These are phyloP conservation scores for Prionace glauca DNA, from an alignment of 2,797 vertebrate species.

Conservation along the genomic window DNA sequence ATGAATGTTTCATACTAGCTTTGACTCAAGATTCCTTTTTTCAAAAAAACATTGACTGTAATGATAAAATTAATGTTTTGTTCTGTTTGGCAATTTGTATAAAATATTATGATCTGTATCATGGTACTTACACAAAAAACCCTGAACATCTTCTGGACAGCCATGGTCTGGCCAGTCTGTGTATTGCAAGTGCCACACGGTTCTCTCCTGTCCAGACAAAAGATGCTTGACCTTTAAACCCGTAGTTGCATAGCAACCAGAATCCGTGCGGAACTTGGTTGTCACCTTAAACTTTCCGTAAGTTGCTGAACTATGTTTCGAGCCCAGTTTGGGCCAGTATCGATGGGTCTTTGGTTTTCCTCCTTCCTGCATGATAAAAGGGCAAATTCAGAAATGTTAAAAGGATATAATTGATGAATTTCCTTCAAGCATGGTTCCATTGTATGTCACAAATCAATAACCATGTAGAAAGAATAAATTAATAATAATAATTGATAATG, in stretches of 20 bases:
- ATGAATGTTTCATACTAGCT: background rate
- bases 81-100: background rate
- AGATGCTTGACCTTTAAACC: conserved; percentile 96
- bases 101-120: background rate
- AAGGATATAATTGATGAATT: background rate
- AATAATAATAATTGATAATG: background rate
- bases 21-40: background rate
- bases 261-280: conserved; percentile 95
- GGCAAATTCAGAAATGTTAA: background rate
- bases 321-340: conserved; percentile 96
- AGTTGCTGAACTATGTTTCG: conserved; percentile 92
- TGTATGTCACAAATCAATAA: background rate
- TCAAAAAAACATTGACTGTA: background rate
- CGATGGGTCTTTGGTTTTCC: conserved; percentile 89
- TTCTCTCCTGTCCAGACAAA: conserved; percentile 86
- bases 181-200: conserved; percentile 96
- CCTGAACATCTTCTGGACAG: conserved; percentile 88
- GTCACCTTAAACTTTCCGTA: conserved; percentile 98
- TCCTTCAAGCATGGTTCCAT: background rate
- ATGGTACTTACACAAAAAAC: conserved; percentile 81
- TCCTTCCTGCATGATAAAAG: conserved; percentile 66
- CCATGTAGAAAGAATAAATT: background rate
- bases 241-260: conserved; percentile 90
- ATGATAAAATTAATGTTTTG: background rate
- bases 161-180: conserved; percentile 96